Evolutionary conservation across 2,113 vertebrate species (phyloP), one percentile per base, ranked within the genome.

Genomic region (Phrynosoma blainvillii): DNA sequence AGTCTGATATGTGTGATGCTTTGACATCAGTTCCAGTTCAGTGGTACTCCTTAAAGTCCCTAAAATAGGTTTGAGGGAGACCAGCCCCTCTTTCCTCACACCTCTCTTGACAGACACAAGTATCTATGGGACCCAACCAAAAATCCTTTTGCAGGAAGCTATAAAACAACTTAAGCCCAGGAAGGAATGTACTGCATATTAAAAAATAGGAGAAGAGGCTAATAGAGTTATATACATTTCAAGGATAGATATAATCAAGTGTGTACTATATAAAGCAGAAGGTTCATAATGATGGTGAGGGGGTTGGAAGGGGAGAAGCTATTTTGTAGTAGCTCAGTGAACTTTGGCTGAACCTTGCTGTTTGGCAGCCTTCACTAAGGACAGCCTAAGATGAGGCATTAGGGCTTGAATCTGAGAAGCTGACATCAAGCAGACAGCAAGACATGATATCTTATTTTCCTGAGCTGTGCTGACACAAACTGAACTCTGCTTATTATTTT

Each of bases 361-460:
- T 97, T 97, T 98, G 97, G 97, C 97, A 97, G 97, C 95, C 97
- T 97, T 93, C 94, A 94, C 96, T 95, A 97, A 95, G 96, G 97
- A 96, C 97, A 97, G 97, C 94, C 96, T 95, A 95, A 95, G 97
- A 98, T 97, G 98, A 98, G 96, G 97, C 98, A 96, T 98, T 98
- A 95, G 96, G 96, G 96, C 97, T 98, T 96, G 93, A 97, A 98
- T 98, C 97, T 93, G 97, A 98, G 96, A 97, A 97, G 96, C 95
- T 98, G 98, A 99, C 98, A 98, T 98, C 97, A 97, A 98, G 98
- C 98, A 97, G 97, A 98, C 98, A 98, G 98, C 97, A 98, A 97
- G 98, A 98, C 97, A 96, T 99, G 98, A 99, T 99, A 98, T 99
- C 99, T 99, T 98, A 98, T 98, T 99, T 98, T 98, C 96, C 97